These are phyloP conservation scores for Chrysina gloriosa DNA, from an alignment of 2,888 invertebrate species.

Conservation along the genomic window DNA sequence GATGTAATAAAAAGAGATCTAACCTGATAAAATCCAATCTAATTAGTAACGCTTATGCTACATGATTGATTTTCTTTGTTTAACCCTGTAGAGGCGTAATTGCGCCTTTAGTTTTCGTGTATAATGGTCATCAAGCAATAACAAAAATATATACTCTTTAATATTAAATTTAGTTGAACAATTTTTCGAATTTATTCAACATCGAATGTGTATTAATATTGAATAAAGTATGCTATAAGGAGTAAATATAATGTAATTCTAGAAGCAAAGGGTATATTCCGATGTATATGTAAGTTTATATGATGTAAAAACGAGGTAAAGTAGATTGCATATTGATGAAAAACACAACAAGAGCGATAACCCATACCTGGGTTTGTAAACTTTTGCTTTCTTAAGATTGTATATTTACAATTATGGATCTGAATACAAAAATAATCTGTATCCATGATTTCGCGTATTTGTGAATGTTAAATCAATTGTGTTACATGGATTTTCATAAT, in stretches of 20 bases:
- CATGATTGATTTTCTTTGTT: not conserved
- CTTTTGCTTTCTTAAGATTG: too few relatives aligned
- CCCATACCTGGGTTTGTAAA: too few relatives aligned
- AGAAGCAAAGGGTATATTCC: not conserved
- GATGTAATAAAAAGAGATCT: constrained; percentile 34
- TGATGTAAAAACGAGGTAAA: too few relatives aligned
- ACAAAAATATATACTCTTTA: constrained; percentile 16
- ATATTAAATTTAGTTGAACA: constrained; percentile 22
- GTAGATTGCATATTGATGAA: too few relatives aligned
- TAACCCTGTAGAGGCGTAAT: not conserved
- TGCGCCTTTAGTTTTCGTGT: not conserved
- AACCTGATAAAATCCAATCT: constrained; percentile 46
- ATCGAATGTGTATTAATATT: constrained; percentile 31
- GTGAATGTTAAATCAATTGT: too few relatives aligned
- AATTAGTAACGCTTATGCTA: constrained; percentile 15
- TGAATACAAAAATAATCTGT: too few relatives aligned
- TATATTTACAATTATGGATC: too few relatives aligned
- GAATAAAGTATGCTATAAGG: not conserved
- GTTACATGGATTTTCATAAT: too few relatives aligned
- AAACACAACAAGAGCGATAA: too few relatives aligned
- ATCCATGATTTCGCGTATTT: too few relatives aligned
- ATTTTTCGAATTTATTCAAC: constrained; percentile 40
- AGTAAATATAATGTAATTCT: not conserved
- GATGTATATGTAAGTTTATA: not conserved
- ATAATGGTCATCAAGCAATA: constrained; percentile 37